Evolutionary conservation across 2,113 vertebrate genomes (phyloP), one percentile per base, ranked within the genome.

Genomic region (Ovis canadensis): DNA sequence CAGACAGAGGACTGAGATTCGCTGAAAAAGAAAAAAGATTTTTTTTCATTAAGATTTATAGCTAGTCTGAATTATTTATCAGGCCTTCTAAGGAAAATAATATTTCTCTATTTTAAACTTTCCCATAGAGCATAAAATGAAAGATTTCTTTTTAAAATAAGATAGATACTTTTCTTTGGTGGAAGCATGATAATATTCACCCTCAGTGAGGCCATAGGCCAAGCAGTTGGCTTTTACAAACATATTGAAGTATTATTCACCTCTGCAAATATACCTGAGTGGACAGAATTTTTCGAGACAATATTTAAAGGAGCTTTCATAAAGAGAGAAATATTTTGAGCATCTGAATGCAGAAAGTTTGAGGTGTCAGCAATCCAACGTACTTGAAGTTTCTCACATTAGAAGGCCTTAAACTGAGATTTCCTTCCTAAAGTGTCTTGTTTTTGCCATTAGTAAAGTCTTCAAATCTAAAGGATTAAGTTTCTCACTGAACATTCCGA

Each of bases 11-110:
- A 80, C 11, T 85, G 64, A 54, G 80, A 86, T 3, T 83, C 21
- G 45, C 62, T 43, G 55, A 94, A 88, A 88, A 88, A 59, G 45
- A 48, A 88, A 96, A 71, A 21, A 92, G 7, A 5, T 7, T 54
- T 90, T 62, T 98, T 97, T 97, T 93, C 40, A 97, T 97, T 93
- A 71, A 88, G 94, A 96, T 97, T 93, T 97, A 98, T 91, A 91
- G 81, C 84, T 96, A 27, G 80, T 91, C 88, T 98, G 97, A 98
- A 98, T 98, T 98, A 98, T 98, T 98, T 98, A 98, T 97, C 67
- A 96, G 86, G 19, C 3, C 23, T 96, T 96, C 92, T 98, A 98
- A 98, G 96, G 97, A 98, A 98, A 97, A 98, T 97, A 97, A 96
- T 97, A 98, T 98, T 98, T 98, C 89, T 98, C 94, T 96, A 97